Base-by-base conservation (phyloP, 2,888 invertebrate species). In the Acleris holmiana region DNA sequence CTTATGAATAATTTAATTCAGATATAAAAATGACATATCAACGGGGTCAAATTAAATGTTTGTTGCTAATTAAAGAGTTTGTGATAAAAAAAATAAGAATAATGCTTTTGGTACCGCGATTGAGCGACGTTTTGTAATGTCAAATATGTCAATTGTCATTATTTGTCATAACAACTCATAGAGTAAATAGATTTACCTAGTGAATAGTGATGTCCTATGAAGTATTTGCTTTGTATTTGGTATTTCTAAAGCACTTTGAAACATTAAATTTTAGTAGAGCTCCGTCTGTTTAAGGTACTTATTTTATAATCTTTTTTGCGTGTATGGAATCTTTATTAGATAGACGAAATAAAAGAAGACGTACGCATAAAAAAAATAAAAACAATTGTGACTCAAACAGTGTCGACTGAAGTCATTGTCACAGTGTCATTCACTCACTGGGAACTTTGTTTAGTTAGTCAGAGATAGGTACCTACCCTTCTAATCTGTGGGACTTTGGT, bases 1-100 rank as follows among this genome's bases (percentile, higher is more conserved):
- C 59, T 66, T 68, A 71, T 17, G 50, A 68, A 65, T 66, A 51
- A 51, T 57, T 62, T 41, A 61, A 60, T 60, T 8, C 18, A 19
- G 17, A n/a, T 40, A 67, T 40, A 72, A 73, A 69, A 75, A 67
- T 67, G 75, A 67, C 83, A 84, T 84, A 78, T 64, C 79, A 80
- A 74, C 47, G 21, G 19, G 46, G 44, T 59, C 44, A 25, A 50
- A 51, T 50, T 51, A 7, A 49, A 44, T 65, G 50, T 62, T 67
- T 59, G 66, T 69, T 71, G 69, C 66, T 57, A 61, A 51, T 51
- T 25, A 47, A 66, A 61, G 44, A 54, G 40, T 55, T 55, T 23
- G 35, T 18, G 29, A 55, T 60, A n/a, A 44, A n/a, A 44, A n/a
- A 44, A 44, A n/a, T 44, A 7, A 44, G 35, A 35, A n/a, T n/a